phyloP scores from a whole-genome alignment of 1,140 invertebrate genomes.

The Eumaeus atala region DNA sequence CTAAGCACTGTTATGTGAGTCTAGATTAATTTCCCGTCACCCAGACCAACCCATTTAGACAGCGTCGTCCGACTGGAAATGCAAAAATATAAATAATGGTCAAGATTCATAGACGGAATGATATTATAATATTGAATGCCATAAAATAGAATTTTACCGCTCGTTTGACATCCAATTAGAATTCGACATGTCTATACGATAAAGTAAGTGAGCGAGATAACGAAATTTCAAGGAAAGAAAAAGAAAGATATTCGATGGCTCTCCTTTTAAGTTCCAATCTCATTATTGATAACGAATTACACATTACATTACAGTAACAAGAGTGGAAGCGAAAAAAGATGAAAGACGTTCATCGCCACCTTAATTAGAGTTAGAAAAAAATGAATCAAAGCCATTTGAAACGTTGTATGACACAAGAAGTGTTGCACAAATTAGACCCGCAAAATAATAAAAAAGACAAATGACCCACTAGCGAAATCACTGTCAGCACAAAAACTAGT shows the following conservation, averaged over 20 bases:
- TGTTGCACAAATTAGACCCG: constrained; percentile 45
- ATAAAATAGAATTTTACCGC: constrained; percentile 8
- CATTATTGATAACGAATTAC: constrained; percentile 37
- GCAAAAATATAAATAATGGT: constrained; percentile 1
- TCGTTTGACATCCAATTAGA: constrained; percentile 24
- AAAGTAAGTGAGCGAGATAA: constrained; percentile 25
- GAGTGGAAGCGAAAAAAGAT: constrained; percentile 29
- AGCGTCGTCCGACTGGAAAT: background rate
- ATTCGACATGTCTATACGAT: constrained; percentile 20
- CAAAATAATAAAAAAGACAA: constrained; percentile 44
- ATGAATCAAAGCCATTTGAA: background rate
- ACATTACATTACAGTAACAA: constrained; percentile 33
- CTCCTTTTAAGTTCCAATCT: constrained; percentile 29
- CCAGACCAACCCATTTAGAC: constrained; percentile 4
- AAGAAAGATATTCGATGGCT: constrained; percentile 7
- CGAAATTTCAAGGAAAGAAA: constrained; percentile 19
- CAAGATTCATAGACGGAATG: background rate
- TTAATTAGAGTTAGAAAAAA: background rate
- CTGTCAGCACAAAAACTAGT: constrained; percentile 48
- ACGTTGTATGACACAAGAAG: constrained; percentile 25
- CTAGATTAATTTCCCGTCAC: no score
- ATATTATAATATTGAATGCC: constrained; percentile 9
- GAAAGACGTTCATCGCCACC: background rate
- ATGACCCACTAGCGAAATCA: constrained; percentile 33
- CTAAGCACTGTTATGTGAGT: background rate